These are phyloP conservation scores for Anadara kagoshimensis DNA, from an alignment of 1,140 invertebrate species.

Conservation along the genomic window DNA sequence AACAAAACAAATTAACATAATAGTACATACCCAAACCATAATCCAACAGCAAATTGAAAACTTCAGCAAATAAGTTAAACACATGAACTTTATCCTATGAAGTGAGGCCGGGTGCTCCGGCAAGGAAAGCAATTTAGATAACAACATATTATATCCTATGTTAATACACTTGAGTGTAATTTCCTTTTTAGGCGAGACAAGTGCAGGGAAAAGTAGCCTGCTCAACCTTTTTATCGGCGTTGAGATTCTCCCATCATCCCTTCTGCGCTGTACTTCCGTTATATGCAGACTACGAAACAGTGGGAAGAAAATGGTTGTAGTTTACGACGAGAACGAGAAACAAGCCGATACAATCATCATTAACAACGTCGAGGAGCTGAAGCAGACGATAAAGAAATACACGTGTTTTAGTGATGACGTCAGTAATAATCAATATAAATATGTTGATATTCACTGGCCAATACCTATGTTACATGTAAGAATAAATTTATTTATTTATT, in stretches of 20 bases:
- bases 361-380: too few relatives aligned
- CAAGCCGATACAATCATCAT: not conserved
- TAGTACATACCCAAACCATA: too few relatives aligned
- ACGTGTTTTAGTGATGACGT: not conserved
- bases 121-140: too few relatives aligned
- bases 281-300: conserved; percentile 58
- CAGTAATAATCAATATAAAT: conserved; percentile 3
- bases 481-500: too few relatives aligned
- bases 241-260: conserved; percentile 53
- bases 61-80: too few relatives aligned
- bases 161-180: too few relatives aligned
- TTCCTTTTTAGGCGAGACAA: conserved; percentile 52
- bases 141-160: too few relatives aligned
- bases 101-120: too few relatives aligned
- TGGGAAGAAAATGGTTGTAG: conserved; percentile 18
- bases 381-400: conserved; percentile 4
- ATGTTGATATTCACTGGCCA: conserved; percentile 50
- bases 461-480: conserved; percentile 44
- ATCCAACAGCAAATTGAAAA: too few relatives aligned
- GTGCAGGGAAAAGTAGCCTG: conserved; percentile 58
- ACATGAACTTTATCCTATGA: too few relatives aligned
- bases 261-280: conserved; percentile 53
- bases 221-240: conserved; percentile 57
- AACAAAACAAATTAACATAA: too few relatives aligned
- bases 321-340: not conserved